A percentile compares a stretch with the other conserved stretches of the same genome.
Conservation (phyloP, 2,113 vertebrate species). For the Athene noctua region DNA sequence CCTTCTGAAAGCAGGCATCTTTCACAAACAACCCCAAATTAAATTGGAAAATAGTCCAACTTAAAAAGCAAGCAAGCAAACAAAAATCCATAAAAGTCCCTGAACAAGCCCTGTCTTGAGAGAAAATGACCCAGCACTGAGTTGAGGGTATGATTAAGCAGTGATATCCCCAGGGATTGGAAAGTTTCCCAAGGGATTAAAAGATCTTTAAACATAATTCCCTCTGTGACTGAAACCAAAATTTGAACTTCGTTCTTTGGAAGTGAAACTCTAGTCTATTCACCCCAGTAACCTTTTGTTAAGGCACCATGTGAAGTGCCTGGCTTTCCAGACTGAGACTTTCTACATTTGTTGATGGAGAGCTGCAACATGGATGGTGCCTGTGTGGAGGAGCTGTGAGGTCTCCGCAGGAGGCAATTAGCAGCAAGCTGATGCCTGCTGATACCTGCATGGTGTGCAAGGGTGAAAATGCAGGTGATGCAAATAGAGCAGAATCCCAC, state of each 20-base stretch:
- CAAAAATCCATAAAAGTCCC: background rate
- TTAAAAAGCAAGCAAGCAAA: background rate
- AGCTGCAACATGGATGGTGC: accelerated
- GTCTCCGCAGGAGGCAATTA: background rate
- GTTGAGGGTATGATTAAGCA: background rate
- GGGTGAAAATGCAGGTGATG: background rate
- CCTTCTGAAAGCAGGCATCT: background rate
- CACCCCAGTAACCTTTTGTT: accelerated
- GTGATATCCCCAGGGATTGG: background rate
- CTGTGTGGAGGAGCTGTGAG: accelerated
- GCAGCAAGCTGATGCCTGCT: background rate
- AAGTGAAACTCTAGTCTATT: background rate
- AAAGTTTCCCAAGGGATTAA: background rate
- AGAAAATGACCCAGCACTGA: background rate
- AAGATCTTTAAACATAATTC: background rate
- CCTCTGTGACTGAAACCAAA: background rate
- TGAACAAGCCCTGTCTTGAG: conserved; percentile 2
- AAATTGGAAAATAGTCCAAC: background rate
- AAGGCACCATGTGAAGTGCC: background rate
- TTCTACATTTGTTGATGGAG: accelerated
- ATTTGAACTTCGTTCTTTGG: background rate
- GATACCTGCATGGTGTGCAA: background rate
- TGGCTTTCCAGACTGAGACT: background rate
- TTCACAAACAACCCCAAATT: background rate
- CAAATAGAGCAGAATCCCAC: background rate